Percentiles rank a stretch among this genome's conserved stretches.
These are phyloP conservation scores for Noctua janthina DNA, from an alignment of 2,888 invertebrate genomes.

Conservation along the genomic window DNA sequence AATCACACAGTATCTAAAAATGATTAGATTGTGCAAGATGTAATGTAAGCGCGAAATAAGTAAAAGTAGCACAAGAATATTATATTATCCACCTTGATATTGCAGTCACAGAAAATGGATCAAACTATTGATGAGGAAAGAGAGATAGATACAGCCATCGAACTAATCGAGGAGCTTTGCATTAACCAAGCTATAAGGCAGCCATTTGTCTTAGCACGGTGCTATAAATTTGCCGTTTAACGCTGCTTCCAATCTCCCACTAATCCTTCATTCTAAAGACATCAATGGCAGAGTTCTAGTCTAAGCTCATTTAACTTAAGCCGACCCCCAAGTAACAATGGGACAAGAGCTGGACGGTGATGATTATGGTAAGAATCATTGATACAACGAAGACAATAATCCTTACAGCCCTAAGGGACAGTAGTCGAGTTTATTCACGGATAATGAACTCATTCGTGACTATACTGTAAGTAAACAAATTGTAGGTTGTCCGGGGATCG, in stretches of 20 bases:
- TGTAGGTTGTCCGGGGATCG: background rate
- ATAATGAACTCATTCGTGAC: background rate
- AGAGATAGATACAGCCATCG: background rate
- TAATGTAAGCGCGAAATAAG: background rate
- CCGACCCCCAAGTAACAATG: background rate
- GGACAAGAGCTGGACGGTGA: background rate
- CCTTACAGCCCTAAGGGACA: background rate
- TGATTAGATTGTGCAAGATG: constrained; percentile 22
- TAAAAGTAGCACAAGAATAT: background rate
- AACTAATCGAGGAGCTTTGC: background rate
- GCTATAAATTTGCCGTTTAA: background rate
- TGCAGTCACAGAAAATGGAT: background rate
- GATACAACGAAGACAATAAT: background rate
- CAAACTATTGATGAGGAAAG: background rate
- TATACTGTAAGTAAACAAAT: constrained; percentile 24
- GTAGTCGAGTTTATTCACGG: background rate
- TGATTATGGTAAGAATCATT: background rate
- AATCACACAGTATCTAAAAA: constrained; percentile 25
- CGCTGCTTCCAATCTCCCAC: too few relatives aligned
- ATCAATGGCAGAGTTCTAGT: background rate
- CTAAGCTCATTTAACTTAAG: background rate
- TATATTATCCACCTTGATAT: background rate
- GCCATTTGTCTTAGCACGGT: background rate
- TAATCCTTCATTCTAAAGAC: background rate
- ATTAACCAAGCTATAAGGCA: background rate